Base-by-base conservation (phyloP, 2,888 invertebrate genomes). In the Lepidocyrtoides sp. region DNA sequence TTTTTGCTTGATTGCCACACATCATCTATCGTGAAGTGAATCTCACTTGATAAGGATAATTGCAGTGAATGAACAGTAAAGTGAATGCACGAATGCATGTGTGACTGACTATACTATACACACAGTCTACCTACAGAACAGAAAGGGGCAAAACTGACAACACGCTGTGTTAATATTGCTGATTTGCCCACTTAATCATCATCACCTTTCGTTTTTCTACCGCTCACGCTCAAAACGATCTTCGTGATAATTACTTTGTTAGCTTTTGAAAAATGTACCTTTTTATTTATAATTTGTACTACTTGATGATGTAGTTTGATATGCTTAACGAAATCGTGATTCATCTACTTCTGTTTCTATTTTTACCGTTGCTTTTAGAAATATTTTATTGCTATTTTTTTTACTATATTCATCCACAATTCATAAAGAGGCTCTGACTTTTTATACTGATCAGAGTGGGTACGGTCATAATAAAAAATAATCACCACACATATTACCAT, bases 161-260 rank as follows among this genome's bases (percentile, higher is more conserved):
- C 29, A 63, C 8, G 26, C 14, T 63, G 12, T 23, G n/a, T n/a
- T 10, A 60, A 60, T 36, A 7, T 36, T 36, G 2, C 36, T 69
- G 36, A 69, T 36, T 69, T 36, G n/a, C 12, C 36, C 17, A 17
- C 10, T 32, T 69, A 69, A 69, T 10, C 36, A 69, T 17, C n/a
- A 69, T 32, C 69, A 69, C 36, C 32, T 36, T 36, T 4, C 69
- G 36, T 69, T 69, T 69, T 36, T 12, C 69, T 17, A n/a, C 23
- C 36, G 17, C 7, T 1, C 17, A 7, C 23, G 1, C 3, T 17
- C n/a, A 69, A 36, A 36, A 69, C 36, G n/a, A 69, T 69, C 1
- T 63, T 63, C 12, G 57, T 57, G 69, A 36, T 69, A 69, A 69
- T 69, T 69, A 36, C 29, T 63, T 63, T 5, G 63, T 29, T 63